A percentile compares a stretch with the other conserved stretches of the same genome.
These are phyloP conservation scores for Sinocyclocheilus rhinocerous DNA, from an alignment of 2,113 vertebrate species.

Conservation along the genomic window DNA sequence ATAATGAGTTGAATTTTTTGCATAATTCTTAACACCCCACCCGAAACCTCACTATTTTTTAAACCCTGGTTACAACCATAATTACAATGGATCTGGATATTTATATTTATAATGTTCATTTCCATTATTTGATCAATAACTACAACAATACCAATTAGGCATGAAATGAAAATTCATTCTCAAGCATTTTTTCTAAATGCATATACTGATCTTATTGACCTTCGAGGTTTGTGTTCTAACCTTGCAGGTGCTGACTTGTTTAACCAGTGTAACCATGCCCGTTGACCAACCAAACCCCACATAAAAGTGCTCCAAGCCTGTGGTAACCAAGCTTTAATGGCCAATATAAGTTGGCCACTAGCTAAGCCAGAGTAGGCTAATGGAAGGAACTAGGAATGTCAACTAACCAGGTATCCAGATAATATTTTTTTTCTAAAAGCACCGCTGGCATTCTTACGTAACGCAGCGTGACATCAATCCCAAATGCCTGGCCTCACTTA, in stretches of 20 bases:
- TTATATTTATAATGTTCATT: too few species aligned
- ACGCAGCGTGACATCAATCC: background rate
- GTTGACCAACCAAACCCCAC: background rate
- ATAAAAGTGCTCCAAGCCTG: background rate
- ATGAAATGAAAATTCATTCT: too few species aligned
- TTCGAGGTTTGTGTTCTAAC: background rate
- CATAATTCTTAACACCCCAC: too few species aligned
- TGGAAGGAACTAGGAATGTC: background rate
- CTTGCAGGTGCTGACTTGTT: background rate
- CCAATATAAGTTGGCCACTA: background rate
- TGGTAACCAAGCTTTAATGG: background rate
- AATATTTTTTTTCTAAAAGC: background rate
- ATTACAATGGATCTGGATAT: too few species aligned
- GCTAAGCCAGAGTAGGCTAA: background rate
- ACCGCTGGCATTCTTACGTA: background rate
- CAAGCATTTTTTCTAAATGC: too few species aligned
- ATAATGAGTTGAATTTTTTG: too few species aligned
- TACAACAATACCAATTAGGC: too few species aligned
- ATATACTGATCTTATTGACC: too few species aligned
- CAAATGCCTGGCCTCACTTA: background rate
- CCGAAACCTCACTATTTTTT: too few species aligned
- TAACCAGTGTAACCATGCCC: background rate
- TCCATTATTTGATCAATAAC: too few species aligned
- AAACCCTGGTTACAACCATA: too few species aligned
- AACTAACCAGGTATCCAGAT: background rate